A percentile compares a stretch with the other conserved stretches of the same genome.
Conservation (phyloP, 2,113 vertebrate species). For the Butorides virescens region DNA sequence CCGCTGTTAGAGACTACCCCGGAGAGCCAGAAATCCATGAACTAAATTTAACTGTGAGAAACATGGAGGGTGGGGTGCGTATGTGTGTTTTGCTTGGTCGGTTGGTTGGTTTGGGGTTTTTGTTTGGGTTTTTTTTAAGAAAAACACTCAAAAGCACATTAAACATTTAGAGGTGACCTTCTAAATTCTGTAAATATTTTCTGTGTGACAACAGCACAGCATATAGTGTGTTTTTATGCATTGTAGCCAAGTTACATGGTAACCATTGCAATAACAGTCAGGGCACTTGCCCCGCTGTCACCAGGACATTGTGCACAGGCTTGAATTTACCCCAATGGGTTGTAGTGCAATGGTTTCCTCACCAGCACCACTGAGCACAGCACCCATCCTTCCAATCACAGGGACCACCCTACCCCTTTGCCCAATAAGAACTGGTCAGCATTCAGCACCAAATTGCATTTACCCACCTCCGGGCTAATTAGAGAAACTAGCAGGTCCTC, state of each 20-base stretch:
- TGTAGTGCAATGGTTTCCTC: background rate
- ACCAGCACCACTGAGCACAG: background rate
- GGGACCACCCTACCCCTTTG: background rate
- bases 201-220: background rate
- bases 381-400: background rate
- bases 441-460: background rate
- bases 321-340: background rate
- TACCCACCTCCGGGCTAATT: accelerated
- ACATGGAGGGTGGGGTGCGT: accelerated
- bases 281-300: background rate
- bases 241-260: background rate
- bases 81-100: background rate
- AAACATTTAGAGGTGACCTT: background rate
- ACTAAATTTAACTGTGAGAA: background rate
- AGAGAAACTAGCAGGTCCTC: background rate
- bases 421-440: background rate
- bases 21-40: conserved; percentile 1
- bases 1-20: background rate
- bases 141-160: background rate
- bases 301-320: background rate
- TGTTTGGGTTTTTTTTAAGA: background rate
- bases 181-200: background rate
- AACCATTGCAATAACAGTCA: background rate
- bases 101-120: background rate
- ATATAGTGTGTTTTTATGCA: background rate